Conservation (phyloP, 2,888 invertebrate genomes). For the Venusia cambrica region DNA sequence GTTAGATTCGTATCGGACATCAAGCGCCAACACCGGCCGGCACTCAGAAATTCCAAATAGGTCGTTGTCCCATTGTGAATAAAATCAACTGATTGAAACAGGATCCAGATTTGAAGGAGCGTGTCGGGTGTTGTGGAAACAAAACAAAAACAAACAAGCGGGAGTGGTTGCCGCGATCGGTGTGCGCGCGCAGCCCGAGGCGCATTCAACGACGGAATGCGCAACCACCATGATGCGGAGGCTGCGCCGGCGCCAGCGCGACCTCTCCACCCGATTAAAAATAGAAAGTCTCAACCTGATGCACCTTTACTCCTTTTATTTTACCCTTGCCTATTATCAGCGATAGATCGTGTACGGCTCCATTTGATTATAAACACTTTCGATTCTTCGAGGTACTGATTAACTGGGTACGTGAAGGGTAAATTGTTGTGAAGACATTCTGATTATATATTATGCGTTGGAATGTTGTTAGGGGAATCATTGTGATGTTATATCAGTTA, state of each 20-base stretch:
- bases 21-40: slow-evolving; percentile 57
- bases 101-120: slow-evolving; percentile 16
- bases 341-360: slow-evolving; percentile 52
- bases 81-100: slow-evolving; percentile 6
- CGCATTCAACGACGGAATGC: slow-evolving; percentile 73
- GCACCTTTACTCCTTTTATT: slow-evolving; percentile 67
- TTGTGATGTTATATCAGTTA: slow-evolving; percentile 6
- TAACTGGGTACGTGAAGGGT: slow-evolving; percentile 27
- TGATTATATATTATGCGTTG: slow-evolving; percentile 24
- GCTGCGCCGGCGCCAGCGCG: slow-evolving; percentile 62
- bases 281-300: slow-evolving; percentile 75
- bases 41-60: slow-evolving; percentile 60
- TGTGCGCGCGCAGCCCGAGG: slow-evolving; percentile 67
- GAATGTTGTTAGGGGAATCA: slow-evolving; percentile 17
- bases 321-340: slow-evolving; percentile 69
- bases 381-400: slow-evolving; percentile 37
- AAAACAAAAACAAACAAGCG: slow-evolving; percentile 52
- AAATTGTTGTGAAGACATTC: slow-evolving; percentile 28
- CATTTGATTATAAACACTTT: slow-evolving; percentile 56
- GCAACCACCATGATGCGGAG: slow-evolving; percentile 59
- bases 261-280: slow-evolving; percentile 74
- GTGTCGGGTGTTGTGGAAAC: slow-evolving; percentile 24
- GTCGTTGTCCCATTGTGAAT: slow-evolving; percentile 57
- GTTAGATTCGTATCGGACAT: slow-evolving; percentile 50
- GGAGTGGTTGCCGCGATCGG: slow-evolving; percentile 35